Evolutionary conservation across 2,113 vertebrate species (phyloP), one percentile per base, ranked within the genome.

Genomic region (Xenopus laevis): DNA sequence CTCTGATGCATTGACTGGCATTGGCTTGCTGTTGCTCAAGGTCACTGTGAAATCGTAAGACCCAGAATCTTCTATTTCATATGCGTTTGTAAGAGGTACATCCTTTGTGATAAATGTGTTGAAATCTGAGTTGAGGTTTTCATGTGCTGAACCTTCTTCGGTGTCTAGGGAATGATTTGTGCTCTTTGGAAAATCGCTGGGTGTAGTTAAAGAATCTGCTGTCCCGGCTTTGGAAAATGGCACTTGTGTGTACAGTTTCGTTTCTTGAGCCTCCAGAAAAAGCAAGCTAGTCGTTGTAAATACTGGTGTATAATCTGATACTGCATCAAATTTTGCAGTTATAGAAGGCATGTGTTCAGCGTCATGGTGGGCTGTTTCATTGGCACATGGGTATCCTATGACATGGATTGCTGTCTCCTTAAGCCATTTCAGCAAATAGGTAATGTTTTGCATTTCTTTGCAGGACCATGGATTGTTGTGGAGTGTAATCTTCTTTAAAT

Each of bases 381-480:
- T 87, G 0, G 89, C 84, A 55, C 96, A 98, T 16, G 95, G 95
- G 61, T 85, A 88, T 59, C 95, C 96, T 4, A 89, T 10, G 0
- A 97, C 79, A 0, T 78, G 85, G 5, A 93, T 90, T 0, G 61
- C 78, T 0, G 93, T 95, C 65, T 84, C 84, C 79, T 87, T 86
- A 63, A 91, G 80, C 96, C 96, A 98, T 5, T 62, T 82, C 8
- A 94, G 68, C 77, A 98, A 80, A 55, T 88, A 89, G 0, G 81
- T 87, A 40, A 95, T 92, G 27, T 88, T 92, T 59, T 91, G 83
- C 63, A 84, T 78, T 0, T 93, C 90, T 1, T 94, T 83, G 66
- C 96, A 98, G 18, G 92, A 89, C 96, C 96, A 98, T 0, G 94
- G 95, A 78, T 98, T 98, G 82, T 94, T 93, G 6, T 94, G 86